Conservation (phyloP, 2,797 vertebrate species). For the Pangasius mekongensis region DNA sequence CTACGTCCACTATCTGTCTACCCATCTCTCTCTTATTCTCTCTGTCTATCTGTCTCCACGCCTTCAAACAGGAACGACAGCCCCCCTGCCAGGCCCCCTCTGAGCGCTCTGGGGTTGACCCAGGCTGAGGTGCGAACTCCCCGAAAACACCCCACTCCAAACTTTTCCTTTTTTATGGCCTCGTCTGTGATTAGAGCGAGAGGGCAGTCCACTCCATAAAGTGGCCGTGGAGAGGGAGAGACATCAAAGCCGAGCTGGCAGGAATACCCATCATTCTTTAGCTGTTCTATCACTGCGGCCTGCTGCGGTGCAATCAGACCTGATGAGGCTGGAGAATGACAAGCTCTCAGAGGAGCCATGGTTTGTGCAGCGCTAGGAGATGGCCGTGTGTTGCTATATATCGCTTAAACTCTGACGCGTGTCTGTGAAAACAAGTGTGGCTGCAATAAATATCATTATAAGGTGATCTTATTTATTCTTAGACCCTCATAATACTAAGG, state of each 20-base stretch:
- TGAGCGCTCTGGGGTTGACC: slow-evolving; percentile 65
- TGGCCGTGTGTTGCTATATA: neutral
- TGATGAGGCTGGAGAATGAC: slow-evolving; percentile 58
- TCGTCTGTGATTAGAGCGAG: slow-evolving; percentile 70
- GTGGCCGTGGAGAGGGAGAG: slow-evolving; percentile 50
- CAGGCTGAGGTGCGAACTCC: slow-evolving; percentile 68
- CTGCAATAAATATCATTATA: neutral
- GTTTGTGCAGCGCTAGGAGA: slow-evolving; percentile 15
- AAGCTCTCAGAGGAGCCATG: slow-evolving; percentile 30
- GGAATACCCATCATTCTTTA: slow-evolving; percentile 73
- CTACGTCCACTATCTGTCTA: slow-evolving; percentile 35
- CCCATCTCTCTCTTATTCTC: slow-evolving; percentile 30
- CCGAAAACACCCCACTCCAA: slow-evolving; percentile 19
- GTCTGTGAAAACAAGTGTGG: neutral
- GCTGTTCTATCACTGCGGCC: slow-evolving; percentile 68
- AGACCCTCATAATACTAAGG: neutral
- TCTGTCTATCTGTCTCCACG: slow-evolving; percentile 60
- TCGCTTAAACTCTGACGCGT: neutral
- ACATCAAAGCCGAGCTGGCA: slow-evolving; percentile 73
- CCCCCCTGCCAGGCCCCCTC: slow-evolving; percentile 60
- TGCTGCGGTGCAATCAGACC: slow-evolving; percentile 70
- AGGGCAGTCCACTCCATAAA: slow-evolving; percentile 47
- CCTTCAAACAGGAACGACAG: slow-evolving; percentile 66
- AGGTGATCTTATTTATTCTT: neutral
- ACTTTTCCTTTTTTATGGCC: slow-evolving; percentile 71